Evolutionary conservation across 2,888 invertebrate genomes (phyloP).

Genomic region (Phyllotreta cruciferae): DNA sequence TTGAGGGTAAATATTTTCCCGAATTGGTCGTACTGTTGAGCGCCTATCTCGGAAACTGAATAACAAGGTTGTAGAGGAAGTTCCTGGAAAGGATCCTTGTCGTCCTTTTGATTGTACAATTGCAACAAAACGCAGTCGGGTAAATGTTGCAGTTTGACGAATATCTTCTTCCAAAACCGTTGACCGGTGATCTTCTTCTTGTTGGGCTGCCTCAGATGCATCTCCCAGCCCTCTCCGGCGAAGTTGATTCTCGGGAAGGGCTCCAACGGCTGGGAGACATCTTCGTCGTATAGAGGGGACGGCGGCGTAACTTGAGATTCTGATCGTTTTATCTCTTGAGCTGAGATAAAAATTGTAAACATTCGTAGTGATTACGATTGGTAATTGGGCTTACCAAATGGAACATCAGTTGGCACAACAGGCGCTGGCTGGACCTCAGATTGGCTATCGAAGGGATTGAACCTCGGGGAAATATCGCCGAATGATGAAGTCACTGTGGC

Average conservation of each 20-base stretch:
- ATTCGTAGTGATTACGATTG: not conserved
- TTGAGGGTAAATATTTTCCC: constrained; percentile 99
- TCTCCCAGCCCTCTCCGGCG: constrained; percentile 90
- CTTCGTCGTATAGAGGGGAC: constrained; percentile 94
- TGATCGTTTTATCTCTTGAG: constrained; percentile 59
- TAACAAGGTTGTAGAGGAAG: constrained; percentile 93
- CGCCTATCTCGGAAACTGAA: constrained; percentile 91
- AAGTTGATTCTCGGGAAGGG: constrained; percentile 85
- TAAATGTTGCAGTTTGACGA: constrained; percentile 77
- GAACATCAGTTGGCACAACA: constrained; percentile 53
- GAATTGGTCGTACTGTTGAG: constrained; percentile 98
- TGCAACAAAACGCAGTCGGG: constrained; percentile 87
- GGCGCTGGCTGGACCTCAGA: constrained; percentile 58
- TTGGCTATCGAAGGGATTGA: constrained; percentile 80
- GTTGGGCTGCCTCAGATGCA: constrained; percentile 93
- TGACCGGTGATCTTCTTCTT: constrained; percentile 96
- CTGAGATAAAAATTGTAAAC: constrained; percentile 28
- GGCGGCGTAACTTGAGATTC: constrained; percentile 83
- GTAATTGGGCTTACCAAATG: constrained; percentile 50
- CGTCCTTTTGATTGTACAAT: constrained; percentile 74
- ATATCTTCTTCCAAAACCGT: constrained; percentile 96
- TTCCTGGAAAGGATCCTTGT: constrained; percentile 92
- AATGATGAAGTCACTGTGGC: constrained; percentile 63
- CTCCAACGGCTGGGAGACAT: constrained; percentile 89
- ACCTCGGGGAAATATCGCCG: constrained; percentile 70